These are phyloP conservation scores for Meiosimyza platycephala DNA, from an alignment of 2,888 invertebrate species.

Conservation along the genomic window DNA sequence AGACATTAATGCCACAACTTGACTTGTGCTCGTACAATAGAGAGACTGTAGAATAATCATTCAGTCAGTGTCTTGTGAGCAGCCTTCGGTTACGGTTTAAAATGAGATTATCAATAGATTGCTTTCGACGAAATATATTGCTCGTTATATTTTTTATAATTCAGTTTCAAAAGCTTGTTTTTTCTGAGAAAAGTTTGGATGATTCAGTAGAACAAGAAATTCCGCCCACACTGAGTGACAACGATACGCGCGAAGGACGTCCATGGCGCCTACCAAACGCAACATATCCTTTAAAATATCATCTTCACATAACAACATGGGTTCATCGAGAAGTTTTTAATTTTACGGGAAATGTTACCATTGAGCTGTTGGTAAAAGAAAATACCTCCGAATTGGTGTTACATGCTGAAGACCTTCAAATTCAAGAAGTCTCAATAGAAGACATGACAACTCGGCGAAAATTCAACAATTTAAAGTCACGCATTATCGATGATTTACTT, in stretches of 20 bases:
- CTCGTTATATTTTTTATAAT: too few relatives aligned
- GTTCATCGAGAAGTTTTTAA: conserved; percentile 54
- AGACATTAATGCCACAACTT: too few relatives aligned
- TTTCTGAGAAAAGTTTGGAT: too few relatives aligned
- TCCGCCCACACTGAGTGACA: too few relatives aligned
- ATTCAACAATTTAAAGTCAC: conserved; percentile 26
- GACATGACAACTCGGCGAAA: conserved; percentile 45
- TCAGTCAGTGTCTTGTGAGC: too few relatives aligned
- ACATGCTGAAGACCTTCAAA: conserved; percentile 56
- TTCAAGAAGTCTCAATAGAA: conserved; percentile 52
- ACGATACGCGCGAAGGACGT: conserved; percentile 22
- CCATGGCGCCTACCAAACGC: conserved; percentile 70
- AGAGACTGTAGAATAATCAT: too few relatives aligned
- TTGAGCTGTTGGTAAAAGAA: conserved; percentile 54
- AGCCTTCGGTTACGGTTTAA: too few relatives aligned
- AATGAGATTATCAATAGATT: too few relatives aligned
- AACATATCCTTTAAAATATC: conserved; percentile 70
- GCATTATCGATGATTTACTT: neutral
- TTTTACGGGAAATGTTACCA: conserved; percentile 60
- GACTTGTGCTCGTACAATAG: too few relatives aligned
- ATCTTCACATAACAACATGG: conserved; percentile 59
- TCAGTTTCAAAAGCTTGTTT: too few relatives aligned
- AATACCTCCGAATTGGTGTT: conserved; percentile 61
- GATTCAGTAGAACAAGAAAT: too few relatives aligned
- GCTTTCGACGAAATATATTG: too few relatives aligned